Conservation (phyloP, 1,140 invertebrate genomes). For the Octopus bimaculoides region DNA sequence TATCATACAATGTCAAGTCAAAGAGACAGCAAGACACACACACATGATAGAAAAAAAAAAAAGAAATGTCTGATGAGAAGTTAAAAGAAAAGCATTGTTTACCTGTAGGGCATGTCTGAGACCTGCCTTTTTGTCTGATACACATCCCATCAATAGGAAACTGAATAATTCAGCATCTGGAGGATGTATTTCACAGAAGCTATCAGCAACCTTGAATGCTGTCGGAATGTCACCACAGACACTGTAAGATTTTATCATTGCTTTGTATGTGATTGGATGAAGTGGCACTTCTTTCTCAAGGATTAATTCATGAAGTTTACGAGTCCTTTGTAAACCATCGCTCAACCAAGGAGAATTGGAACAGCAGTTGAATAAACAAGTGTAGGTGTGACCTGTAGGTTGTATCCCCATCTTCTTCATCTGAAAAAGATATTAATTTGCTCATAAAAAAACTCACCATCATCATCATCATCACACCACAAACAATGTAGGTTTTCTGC, state of each 20-base stretch:
- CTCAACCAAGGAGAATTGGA: conserved; percentile 70
- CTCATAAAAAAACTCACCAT: too few species aligned
- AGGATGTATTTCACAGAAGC: conserved; percentile 69
- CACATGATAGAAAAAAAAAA: too few species aligned
- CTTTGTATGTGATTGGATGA: conserved; percentile 78
- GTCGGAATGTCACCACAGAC: conserved; percentile 72
- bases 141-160: conserved; percentile 79
- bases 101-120: conserved; percentile 74
- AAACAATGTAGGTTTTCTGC: too few species aligned
- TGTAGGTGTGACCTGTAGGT: conserved; percentile 72
- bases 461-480: too few species aligned
- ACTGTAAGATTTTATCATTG: conserved; percentile 88
- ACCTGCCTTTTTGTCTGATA: conserved; percentile 73
- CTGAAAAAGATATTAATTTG: conserved; percentile 37
- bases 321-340: conserved; percentile 68
- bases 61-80: too few species aligned
- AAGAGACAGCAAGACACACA: too few species aligned
- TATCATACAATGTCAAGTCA: too few species aligned
- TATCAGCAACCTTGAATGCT: conserved; percentile 79
- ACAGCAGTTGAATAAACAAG: conserved; percentile 83
- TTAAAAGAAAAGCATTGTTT: conserved; percentile 5
- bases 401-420: conserved; percentile 74
- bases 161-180: conserved; percentile 72
- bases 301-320: conserved; percentile 68
- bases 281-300: conserved; percentile 67